Base-by-base conservation (phyloP, 2,113 vertebrate species). In the Petaurus breviceps region DNA sequence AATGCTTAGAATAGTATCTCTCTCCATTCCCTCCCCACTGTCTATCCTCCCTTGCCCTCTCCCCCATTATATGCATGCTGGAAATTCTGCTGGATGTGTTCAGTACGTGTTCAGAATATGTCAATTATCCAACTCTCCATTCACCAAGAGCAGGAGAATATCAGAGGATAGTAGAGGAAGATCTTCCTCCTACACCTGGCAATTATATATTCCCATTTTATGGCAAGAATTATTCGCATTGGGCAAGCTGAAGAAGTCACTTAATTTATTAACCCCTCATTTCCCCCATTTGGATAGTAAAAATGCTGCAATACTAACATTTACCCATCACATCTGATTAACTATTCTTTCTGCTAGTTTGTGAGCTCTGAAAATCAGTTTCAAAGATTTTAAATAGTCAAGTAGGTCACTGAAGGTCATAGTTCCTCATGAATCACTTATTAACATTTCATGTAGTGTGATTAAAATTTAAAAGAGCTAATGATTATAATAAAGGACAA, bases 351-450 rank as follows among this genome's bases (percentile, higher is more conserved):
- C 2, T 68, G 91, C 3, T 90, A 26, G 91, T 53, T 89, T 23
- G 19, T 84, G 68, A 94, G 24, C 46, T 94, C 77, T 52, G 37
- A 96, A 61, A 95, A 93, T 93, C 14, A 92, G 51, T 2, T 22
- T 43, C 26, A 53, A 95, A 96, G 51, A 47, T 93, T 95, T 68
- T 55, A 91, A 95, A 91, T 11, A 92, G 2, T 19, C 49, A 94
- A 31, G 12, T 89, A 94, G n/a, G 25, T 91, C 51, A 93, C 31
- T 52, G 53, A 95, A 95, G 68, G 90, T 95, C 89, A 95, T 8
- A 84, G 8, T 92, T 93, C 96, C 50, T 97, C 96, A 84, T 90
- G 24, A 97, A 95, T 95, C 49, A 95, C 31, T 95, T 96, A 95
- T 55, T 96, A 95, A 96, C 24, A 96, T 92, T 97, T 97, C 26